phyloP scores from a whole-genome alignment of 1,140 invertebrate species.

The Euschistus heros region DNA sequence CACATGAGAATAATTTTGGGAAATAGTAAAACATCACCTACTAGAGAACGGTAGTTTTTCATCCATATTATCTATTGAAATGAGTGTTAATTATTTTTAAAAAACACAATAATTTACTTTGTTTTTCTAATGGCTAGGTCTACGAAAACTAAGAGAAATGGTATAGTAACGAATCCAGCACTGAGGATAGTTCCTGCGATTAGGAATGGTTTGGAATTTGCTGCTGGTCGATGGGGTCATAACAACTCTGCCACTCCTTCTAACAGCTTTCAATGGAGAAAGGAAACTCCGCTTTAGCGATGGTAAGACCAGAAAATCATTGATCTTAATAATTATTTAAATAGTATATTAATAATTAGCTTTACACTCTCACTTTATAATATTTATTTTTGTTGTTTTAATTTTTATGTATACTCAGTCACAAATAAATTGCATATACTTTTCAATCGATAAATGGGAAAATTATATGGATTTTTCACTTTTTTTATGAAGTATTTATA shows the following conservation, averaged over 20 bases:
- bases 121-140: not conserved
- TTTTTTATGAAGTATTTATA: too few species aligned
- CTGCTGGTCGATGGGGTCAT: constrained; percentile 40
- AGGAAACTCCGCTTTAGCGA: constrained; percentile 51
- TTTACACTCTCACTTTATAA: too few species aligned
- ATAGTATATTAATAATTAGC: too few species aligned
- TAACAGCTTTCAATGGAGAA: constrained; percentile 59
- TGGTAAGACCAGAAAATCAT: constrained; percentile 8
- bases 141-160: constrained; percentile 63
- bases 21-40: constrained; percentile 36
- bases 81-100: too few species aligned
- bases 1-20: constrained; percentile 85
- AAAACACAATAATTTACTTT: too few species aligned
- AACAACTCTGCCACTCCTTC: constrained; percentile 39
- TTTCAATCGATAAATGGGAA: too few species aligned
- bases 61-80: too few species aligned
- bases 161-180: constrained; percentile 84
- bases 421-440: too few species aligned
- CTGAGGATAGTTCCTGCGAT: constrained; percentile 60
- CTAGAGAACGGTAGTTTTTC: constrained; percentile 29
- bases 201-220: constrained; percentile 54
- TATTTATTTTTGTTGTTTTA: too few species aligned
- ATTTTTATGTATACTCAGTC: too few species aligned
- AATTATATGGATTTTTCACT: too few species aligned
- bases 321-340: too few species aligned